phyloP scores from a whole-genome alignment of 2,113 vertebrate genomes.

The Sturnus vulgaris region DNA sequence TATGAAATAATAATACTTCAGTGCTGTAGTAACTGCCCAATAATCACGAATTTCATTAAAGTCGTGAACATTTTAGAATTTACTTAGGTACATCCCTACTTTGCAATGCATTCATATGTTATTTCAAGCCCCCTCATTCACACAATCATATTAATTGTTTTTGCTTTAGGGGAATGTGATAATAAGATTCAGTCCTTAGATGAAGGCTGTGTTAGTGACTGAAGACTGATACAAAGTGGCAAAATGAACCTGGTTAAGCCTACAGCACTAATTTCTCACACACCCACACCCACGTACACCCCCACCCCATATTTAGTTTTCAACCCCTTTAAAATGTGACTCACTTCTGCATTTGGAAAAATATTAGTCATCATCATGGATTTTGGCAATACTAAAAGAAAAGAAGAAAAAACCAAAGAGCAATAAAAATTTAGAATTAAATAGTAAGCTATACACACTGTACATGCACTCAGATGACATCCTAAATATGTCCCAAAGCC shows the following conservation, averaged over 20 bases:
- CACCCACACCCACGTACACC: too few species aligned
- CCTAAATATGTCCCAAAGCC: not conserved
- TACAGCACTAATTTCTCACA: not conserved
- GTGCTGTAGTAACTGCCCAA: not conserved
- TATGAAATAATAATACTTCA: not conserved
- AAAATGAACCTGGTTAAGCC: not conserved
- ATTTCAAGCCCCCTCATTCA: not conserved
- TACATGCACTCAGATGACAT: not conserved
- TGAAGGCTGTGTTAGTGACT: not conserved
- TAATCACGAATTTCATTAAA: not conserved
- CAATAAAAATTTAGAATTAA: not conserved
- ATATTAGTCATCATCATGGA: not conserved
- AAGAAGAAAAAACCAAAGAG: not conserved
- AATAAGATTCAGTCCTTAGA: not conserved
- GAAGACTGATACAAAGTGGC: not conserved
- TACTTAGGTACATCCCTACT: not conserved
- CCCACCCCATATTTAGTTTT: not conserved
- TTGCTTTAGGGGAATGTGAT: not conserved
- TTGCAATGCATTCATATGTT: not conserved
- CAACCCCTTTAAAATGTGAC: not conserved
- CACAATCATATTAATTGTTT: not conserved
- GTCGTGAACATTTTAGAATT: not conserved
- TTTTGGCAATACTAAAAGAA: not conserved
- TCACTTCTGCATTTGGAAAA: not conserved
- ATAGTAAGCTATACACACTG: not conserved